A percentile compares a stretch with the other conserved stretches of the same genome.
These are phyloP conservation scores for Nomada lathburiana DNA, from an alignment of 2,888 invertebrate genomes.

Conservation along the genomic window DNA sequence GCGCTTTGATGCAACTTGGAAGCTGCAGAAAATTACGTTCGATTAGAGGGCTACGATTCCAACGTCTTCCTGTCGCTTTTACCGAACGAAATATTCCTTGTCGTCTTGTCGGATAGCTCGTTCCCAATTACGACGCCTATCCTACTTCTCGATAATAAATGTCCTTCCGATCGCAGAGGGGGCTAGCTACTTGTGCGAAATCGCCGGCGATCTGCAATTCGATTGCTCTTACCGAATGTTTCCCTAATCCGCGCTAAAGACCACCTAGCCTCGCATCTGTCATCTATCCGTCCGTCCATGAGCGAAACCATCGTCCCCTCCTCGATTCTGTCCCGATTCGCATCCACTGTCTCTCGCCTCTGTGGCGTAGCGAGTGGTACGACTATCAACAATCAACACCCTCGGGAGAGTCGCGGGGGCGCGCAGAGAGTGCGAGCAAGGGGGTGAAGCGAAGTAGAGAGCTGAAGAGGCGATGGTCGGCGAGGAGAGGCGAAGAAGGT, in stretches of 20 bases:
- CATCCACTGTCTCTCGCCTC: constrained; percentile 36
- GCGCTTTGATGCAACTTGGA: constrained; percentile 42
- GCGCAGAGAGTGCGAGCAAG: constrained; percentile 6
- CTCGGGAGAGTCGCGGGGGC: constrained; percentile 44
- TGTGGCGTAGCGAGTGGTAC: constrained; percentile 45
- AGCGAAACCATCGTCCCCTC: constrained; percentile 9
- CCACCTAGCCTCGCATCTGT: constrained; percentile 52
- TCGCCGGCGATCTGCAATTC: constrained; percentile 22
- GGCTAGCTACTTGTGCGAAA: no score
- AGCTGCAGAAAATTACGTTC: constrained; percentile 49
- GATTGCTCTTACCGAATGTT: constrained; percentile 49
- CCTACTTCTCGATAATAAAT: neutral
- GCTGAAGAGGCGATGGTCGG: neutral
- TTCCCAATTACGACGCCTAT: neutral
- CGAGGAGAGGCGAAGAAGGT: neutral
- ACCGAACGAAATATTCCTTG: neutral
- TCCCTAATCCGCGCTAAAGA: constrained; percentile 45
- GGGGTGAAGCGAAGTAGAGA: neutral
- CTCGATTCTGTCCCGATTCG: constrained; percentile 21
- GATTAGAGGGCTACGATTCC: constrained; percentile 38
- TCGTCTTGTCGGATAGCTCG: neutral
- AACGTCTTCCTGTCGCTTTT: constrained; percentile 10
- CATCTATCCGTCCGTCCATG: constrained; percentile 44
- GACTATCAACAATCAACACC: constrained; percentile 70
- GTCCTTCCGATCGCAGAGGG: no score